phyloP scores from a whole-genome alignment of 2,113 vertebrate genomes.

The Peromyscus polionotus region DNA sequence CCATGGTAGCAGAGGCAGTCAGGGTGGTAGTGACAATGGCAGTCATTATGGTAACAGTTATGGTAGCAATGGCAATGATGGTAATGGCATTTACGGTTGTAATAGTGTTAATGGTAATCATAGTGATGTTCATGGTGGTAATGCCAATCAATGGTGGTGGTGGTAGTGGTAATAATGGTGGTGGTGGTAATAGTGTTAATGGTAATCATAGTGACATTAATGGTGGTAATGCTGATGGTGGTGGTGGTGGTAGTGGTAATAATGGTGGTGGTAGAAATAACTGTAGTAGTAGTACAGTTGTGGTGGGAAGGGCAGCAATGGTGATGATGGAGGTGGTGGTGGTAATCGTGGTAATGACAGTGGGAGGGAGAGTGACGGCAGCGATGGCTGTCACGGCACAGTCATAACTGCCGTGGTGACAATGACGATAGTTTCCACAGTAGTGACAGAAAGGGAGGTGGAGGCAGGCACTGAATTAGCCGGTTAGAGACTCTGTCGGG shows the following conservation, averaged over 20 bases:
- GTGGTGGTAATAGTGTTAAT: not conserved
- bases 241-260: not conserved
- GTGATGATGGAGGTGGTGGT: too few species aligned
- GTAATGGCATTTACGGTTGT: not conserved
- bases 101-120: not conserved
- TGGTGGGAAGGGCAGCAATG: not conserved
- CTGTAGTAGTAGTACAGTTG: not conserved
- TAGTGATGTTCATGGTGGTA: not conserved
- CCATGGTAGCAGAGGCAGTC: not conserved
- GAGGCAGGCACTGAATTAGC: not conserved
- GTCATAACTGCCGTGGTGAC: not conserved
- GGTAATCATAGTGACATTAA: not conserved
- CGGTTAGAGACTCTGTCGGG: too few species aligned
- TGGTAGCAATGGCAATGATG: not conserved
- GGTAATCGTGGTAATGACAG: not conserved
- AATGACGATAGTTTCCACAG: too few species aligned
- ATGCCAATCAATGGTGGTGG: not conserved
- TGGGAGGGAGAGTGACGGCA: too few species aligned
- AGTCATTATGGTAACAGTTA: not conserved
- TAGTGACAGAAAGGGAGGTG: accelerated
- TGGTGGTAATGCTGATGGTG: not conserved
- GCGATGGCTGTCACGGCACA: accelerated
- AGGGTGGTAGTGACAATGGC: not conserved
- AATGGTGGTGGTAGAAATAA: not conserved
- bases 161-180: not conserved